Base-by-base conservation (phyloP, 2,797 vertebrate species). In the Pterois miles region DNA sequence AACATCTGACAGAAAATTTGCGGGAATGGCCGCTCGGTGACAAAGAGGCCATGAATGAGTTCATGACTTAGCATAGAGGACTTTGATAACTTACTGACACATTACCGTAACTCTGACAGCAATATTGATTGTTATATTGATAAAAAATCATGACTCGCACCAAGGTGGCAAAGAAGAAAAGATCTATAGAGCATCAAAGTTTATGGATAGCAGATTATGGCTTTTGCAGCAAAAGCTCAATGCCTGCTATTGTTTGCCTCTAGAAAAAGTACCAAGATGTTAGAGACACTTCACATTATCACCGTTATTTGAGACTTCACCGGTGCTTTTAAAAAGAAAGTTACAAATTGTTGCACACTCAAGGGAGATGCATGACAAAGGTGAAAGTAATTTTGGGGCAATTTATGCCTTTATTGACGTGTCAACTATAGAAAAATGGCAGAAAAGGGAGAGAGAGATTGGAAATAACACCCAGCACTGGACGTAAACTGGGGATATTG, bases 251-350 rank as follows among this genome's bases (percentile, higher is more conserved):
- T n/a, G 20, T 43, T 60, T 22, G 8, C 25, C 7, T 71, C 8
- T 8, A 29, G 13, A 13, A 67, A 33, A 60, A 22, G 20, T 46
- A 23, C 48, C 38, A 22, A 31, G 14, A 53, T 22, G 25, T 10
- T 38, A 4, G 2, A 25, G 13, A 66, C 34, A 25, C 33, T 71
- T 18, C 18, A 62, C 27, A 40, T 65, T 31, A 76, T 71, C 14
- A 12, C 2, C 33, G 34, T 53, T 72, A 59, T 64, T 58, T 53
- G n/a, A 81, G 31, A 76, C 50, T 36, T 58, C 18, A 66, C 13
- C 40, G 38, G 5, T 7, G 27, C 20, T 79, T 71, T 60, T 13
- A n/a, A 60, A 46, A 34, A 34, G 7, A 29, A 36, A 50, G 2
- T 29, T 46, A 33, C 16, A 43, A 56, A 36, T 7, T 29, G 29